phyloP scores from a whole-genome alignment of 2,888 invertebrate genomes.

The Chesias legatella region DNA sequence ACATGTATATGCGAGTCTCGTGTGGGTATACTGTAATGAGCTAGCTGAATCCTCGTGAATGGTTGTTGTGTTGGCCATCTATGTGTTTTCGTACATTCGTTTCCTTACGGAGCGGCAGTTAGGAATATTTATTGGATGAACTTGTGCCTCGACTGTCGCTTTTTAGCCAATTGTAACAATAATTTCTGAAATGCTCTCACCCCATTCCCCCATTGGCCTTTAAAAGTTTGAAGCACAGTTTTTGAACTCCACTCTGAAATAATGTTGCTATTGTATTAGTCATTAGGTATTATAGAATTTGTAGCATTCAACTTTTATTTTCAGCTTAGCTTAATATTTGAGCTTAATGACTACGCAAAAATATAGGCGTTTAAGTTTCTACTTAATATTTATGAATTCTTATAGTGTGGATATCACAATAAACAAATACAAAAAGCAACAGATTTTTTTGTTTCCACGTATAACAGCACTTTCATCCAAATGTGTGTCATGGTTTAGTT shows the following conservation, averaged over 20 bases:
- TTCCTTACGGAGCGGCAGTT: constrained; percentile 76
- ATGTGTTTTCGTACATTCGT: constrained; percentile 76
- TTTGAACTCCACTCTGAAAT: constrained; percentile 3
- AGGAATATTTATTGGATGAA: constrained; percentile 77
- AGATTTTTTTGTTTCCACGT: no score
- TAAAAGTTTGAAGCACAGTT: constrained; percentile 44
- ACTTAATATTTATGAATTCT: no score
- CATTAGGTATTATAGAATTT: no score
- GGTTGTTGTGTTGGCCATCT: constrained; percentile 48
- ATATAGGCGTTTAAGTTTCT: no score
- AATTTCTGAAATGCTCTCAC: constrained; percentile 50
- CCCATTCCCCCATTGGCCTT: constrained; percentile 35
- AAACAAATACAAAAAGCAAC: no score
- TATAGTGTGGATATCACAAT: no score
- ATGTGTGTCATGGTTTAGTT: no score
- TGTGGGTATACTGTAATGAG: constrained; percentile 8
- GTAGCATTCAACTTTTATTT: no score
- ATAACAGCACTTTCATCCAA: no score
- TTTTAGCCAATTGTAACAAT: constrained; percentile 71
- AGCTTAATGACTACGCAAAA: no score
- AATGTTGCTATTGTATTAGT: constrained; percentile 6
- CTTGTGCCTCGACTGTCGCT: constrained; percentile 69
- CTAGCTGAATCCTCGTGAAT: constrained; percentile 3
- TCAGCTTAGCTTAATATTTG: no score
- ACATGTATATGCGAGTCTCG: no score